Percentiles rank a stretch among this genome's conserved stretches.
Conservation (phyloP, 2,888 invertebrate genomes). For the Meghimatium bilineatum region DNA sequence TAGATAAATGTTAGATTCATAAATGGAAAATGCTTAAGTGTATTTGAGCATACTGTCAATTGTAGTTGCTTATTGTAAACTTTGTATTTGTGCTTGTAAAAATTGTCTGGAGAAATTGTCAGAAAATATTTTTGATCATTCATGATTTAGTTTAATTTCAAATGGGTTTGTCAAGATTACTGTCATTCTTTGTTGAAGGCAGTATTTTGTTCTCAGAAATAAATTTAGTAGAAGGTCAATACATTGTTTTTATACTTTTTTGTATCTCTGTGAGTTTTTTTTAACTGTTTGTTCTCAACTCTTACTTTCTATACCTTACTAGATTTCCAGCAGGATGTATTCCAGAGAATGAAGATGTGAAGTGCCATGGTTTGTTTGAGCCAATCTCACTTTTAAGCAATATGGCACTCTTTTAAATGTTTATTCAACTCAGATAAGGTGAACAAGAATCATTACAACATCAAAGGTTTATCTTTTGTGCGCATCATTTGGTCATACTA, state of each 20-base stretch:
- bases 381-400: not conserved
- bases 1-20: not conserved
- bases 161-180: not conserved
- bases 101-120: slow-evolving; percentile 9
- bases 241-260: not conserved
- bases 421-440: too few relatives aligned
- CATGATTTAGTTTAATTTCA: slow-evolving; percentile 11
- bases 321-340: too few relatives aligned
- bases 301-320: too few relatives aligned
- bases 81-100: slow-evolving; percentile 11
- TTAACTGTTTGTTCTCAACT: too few relatives aligned
- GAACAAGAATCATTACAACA: too few relatives aligned
- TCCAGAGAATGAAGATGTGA: too few relatives aligned
- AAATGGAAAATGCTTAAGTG: not conserved
- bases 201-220: slow-evolving; percentile 29
- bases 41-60: not conserved
- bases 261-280: too few relatives aligned
- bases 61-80: slow-evolving; percentile 32
- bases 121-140: slow-evolving; percentile 2
- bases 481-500: too few relatives aligned
- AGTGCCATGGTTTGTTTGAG: too few relatives aligned
- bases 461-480: too few relatives aligned
- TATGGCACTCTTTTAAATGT: too few relatives aligned
- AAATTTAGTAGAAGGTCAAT: slow-evolving; percentile 32
- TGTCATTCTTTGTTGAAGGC: slow-evolving; percentile 29